Evolutionary conservation across 2,113 vertebrate genomes (phyloP).

Genomic region (Notarius lentiginosus): DNA sequence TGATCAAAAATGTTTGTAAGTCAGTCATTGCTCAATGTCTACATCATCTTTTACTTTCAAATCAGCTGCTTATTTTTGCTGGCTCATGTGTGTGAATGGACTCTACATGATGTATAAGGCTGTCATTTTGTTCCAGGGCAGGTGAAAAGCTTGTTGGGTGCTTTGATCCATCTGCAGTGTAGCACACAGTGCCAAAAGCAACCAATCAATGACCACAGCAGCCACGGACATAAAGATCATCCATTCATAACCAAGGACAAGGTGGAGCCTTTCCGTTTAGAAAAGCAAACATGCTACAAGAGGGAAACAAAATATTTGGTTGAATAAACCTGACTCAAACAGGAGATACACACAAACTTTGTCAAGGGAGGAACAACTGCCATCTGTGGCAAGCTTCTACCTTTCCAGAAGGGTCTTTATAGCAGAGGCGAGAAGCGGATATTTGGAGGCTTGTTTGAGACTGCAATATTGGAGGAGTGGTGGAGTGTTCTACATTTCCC

Average conservation of each 20-base stretch:
- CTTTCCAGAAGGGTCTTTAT: conserved; percentile 62
- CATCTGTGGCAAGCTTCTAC: conserved; percentile 59
- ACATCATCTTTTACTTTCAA: not conserved
- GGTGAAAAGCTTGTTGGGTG: conserved; percentile 16
- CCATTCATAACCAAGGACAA: conserved; percentile 46
- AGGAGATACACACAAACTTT: conserved; percentile 49
- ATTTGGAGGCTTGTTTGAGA: conserved; percentile 48
- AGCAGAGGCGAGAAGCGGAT: conserved; percentile 29
- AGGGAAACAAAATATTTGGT: conserved; percentile 75
- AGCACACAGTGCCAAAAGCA: conserved; percentile 21
- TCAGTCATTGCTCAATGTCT: not conserved
- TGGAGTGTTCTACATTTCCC: conserved; percentile 68
- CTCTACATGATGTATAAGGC: not conserved
- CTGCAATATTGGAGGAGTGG: conserved; percentile 57
- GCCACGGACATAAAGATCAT: conserved; percentile 29
- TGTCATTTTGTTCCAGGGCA: not conserved
- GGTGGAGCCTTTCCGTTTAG: conserved; percentile 57
- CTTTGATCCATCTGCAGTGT: conserved; percentile 58
- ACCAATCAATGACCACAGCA: conserved; percentile 30
- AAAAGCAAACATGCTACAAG: conserved; percentile 68
- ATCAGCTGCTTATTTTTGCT: not conserved
- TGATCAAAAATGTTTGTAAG: not conserved
- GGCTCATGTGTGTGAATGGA: not conserved
- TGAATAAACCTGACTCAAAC: conserved; percentile 59
- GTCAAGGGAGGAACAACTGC: conserved; percentile 57